These are phyloP conservation scores for Mus spretus DNA, from an alignment of 2,797 vertebrate genomes.

Conservation along the genomic window DNA sequence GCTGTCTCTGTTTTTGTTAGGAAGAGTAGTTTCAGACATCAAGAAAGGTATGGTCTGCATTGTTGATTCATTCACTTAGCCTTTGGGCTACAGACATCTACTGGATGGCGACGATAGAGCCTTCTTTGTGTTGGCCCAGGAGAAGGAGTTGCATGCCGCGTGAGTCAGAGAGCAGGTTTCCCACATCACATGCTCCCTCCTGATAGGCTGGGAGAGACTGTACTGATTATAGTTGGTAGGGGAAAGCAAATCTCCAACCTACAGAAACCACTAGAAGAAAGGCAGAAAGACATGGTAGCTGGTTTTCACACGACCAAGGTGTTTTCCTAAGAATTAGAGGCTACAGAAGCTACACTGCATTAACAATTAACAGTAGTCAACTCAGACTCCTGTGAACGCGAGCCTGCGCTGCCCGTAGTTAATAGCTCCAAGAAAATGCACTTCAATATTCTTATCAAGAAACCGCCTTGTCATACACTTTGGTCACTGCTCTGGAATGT, in stretches of 20 bases:
- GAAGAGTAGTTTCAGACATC: background rate
- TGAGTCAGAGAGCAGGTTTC: background rate
- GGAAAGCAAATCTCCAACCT: background rate
- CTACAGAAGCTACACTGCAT: background rate
- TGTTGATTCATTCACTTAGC: background rate
- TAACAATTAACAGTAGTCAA: slow-evolving; percentile 44
- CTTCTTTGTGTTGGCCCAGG: background rate
- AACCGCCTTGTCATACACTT: slow-evolving; percentile 58
- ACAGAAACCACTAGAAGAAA: background rate
- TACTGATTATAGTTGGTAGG: background rate
- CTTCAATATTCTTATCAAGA: slow-evolving; percentile 71
- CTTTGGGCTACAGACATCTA: background rate
- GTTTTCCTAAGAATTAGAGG: background rate
- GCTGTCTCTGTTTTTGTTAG: background rate
- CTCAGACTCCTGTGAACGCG: slow-evolving; percentile 11
- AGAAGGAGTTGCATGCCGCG: fast-evolving
- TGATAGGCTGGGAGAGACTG: background rate
- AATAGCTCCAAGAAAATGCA: slow-evolving; percentile 47
- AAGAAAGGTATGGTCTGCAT: background rate
- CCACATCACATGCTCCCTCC: background rate
- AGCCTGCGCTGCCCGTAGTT: background rate
- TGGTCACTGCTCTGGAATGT: slow-evolving; percentile 73
- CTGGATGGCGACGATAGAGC: background rate
- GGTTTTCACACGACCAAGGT: slow-evolving; percentile 2
- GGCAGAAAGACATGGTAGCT: background rate